Conservation (phyloP, 1,140 invertebrate genomes). For the Drosophila melanica region DNA sequence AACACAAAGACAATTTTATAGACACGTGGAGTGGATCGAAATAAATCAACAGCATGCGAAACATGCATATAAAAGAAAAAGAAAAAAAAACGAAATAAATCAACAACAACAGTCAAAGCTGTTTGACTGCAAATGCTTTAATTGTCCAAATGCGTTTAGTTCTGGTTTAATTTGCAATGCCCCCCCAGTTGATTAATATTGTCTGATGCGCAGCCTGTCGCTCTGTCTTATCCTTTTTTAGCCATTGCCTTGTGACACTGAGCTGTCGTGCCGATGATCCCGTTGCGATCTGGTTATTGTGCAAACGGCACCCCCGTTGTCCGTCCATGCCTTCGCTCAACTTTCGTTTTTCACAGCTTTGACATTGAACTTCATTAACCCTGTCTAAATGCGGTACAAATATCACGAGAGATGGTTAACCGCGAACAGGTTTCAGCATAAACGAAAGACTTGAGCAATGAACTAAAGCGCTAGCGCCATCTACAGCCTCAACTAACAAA, state of each 20-base stretch:
- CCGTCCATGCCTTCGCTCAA: background rate
- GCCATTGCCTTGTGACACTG: conserved; percentile 11
- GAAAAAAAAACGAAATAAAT: background rate
- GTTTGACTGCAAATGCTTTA: conserved; percentile 11
- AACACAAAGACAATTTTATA: conserved; percentile 23
- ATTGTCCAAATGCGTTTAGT: conserved; percentile 1
- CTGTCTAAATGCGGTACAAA: conserved; percentile 11
- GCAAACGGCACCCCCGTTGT: too few relatives aligned
- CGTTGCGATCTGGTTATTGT: background rate
- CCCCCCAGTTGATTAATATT: background rate
- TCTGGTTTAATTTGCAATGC: conserved; percentile 3
- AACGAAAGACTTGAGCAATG: conserved; percentile 60
- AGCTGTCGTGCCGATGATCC: conserved; percentile 2
- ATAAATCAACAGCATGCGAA: conserved; percentile 20
- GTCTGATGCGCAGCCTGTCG: conserved; percentile 1
- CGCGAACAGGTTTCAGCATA: conserved; percentile 17
- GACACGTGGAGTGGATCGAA: conserved; percentile 17
- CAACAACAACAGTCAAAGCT: background rate
- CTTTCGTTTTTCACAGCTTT: conserved; percentile 30
- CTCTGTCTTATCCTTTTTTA: conserved; percentile 15
- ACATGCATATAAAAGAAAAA: too few relatives aligned
- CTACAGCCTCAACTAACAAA: conserved; percentile 5
- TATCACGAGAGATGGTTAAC: conserved; percentile 11
- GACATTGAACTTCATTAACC: conserved; percentile 44
- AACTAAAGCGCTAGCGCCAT: conserved; percentile 32